Conservation (phyloP, 2,113 vertebrate genomes). For the Macrotis lagotis region DNA sequence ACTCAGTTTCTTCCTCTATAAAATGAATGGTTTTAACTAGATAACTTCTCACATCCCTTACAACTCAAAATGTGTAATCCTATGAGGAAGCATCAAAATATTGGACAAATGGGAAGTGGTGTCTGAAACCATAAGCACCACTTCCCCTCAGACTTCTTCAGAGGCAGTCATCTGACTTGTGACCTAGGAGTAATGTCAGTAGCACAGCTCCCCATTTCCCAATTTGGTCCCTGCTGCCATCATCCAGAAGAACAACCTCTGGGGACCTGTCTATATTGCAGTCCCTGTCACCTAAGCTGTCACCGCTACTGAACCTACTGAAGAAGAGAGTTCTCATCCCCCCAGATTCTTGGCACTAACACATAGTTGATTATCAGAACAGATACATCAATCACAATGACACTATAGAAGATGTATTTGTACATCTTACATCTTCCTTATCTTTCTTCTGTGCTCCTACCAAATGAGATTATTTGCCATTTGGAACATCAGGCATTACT, state of each 20-base stretch:
- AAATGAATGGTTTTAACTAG: not conserved
- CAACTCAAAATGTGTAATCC: not conserved
- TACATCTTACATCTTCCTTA: not conserved
- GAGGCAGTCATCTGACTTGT: not conserved
- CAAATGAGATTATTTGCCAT: too few relatives aligned
- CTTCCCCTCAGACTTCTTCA: not conserved
- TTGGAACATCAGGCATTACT: too few relatives aligned
- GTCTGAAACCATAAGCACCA: not conserved
- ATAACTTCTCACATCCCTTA: not conserved
- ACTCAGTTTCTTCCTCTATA: not conserved
- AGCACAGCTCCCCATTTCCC: too few relatives aligned
- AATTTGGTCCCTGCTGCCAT: too few relatives aligned
- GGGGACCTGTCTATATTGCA: too few relatives aligned
- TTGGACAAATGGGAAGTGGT: not conserved
- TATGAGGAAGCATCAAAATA: not conserved
- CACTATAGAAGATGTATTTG: not conserved
- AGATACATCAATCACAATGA: not conserved
- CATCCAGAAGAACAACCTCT: too few relatives aligned
- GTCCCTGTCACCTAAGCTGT: too few relatives aligned
- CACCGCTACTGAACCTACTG: too few relatives aligned
- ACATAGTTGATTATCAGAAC: too few relatives aligned
- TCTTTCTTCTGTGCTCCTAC: too few relatives aligned
- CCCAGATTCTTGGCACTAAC: not conserved
- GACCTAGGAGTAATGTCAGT: too few relatives aligned
- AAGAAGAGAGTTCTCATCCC: not conserved